phyloP scores from a whole-genome alignment of 92 coral and sea anemone genomes.

The Paramuricea clavata region DNA sequence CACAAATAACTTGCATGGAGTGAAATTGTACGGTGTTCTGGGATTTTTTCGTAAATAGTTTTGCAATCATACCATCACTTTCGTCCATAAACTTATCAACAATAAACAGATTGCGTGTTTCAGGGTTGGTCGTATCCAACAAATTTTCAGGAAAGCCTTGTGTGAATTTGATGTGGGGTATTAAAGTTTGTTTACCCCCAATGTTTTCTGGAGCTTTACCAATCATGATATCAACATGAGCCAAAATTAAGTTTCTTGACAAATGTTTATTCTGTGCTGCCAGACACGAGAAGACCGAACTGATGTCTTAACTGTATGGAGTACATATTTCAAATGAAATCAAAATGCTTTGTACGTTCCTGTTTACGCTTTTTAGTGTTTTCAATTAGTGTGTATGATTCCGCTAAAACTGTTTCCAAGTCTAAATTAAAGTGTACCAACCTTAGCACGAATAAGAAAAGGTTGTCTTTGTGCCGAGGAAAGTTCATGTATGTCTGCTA shows the following conservation, averaged over 20 bases:
- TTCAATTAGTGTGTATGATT: background rate
- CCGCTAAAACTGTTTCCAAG: background rate
- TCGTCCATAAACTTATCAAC: background rate
- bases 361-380: too few species aligned
- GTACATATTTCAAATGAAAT: background rate
- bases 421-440: background rate
- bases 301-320: slow-evolving; percentile 4
- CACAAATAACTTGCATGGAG: background rate
- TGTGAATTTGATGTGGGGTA: too few species aligned
- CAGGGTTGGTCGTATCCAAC: background rate
- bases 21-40: background rate
- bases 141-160: too few species aligned
- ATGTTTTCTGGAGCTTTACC: background rate
- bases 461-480: background rate
- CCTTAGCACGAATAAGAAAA: background rate
- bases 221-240: background rate
- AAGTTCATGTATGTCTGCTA: slow-evolving; percentile 3
- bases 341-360: background rate
- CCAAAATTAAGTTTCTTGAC: background rate
- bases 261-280: background rate
- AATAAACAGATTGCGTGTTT: background rate
- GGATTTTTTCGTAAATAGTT: background rate
- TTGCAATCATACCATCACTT: background rate
- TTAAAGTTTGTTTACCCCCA: background rate
- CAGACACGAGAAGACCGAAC: background rate